Base-by-base conservation (phyloP, 1,140 invertebrate genomes). In the Tetragonula clypearis region DNA sequence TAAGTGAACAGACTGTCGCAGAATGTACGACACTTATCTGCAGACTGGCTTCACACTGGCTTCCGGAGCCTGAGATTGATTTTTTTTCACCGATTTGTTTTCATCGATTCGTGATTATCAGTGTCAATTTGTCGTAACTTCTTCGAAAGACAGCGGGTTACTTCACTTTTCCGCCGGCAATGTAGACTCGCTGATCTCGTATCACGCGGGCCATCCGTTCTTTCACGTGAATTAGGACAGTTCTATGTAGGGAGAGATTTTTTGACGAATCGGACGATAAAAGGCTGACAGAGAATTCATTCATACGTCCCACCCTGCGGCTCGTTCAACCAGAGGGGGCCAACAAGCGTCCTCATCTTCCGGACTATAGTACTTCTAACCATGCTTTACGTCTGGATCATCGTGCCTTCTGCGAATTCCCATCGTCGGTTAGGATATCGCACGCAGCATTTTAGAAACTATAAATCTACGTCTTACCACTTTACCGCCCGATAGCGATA, bases 271-370 rank as follows among this genome's bases (percentile, higher is more conserved):
- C 84, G 49, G 41, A 88, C 85, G 92, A 93, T 93, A 92, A 92
- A 92, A 87, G 83, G 76, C 75, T 86, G 71, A 94, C 93, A 94
- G 92, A 91, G 92, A 91, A 91, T 92, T 93, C 93, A 94, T 94
- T 94, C 92, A 94, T 93, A 91, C 86, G 83, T 90, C 55, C 88
- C 91, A 87, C 84, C 89, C 86, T 68, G 60, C 21, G 53, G 21
- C 41, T 53, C 53, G 23, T 23, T 19, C 26, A 26, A 30, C 26
- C 23, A 30, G n/a, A 74, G 58, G 69, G 69, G 53, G 58, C 35
- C 65, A 84, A 9, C 66, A 30, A 30, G 55, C 72, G 62, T 79
- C 49, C 75, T 73, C 17, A 79, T 77, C 81, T 56, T 87, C 49
- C 65, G 56, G 75, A 15, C 53, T 71, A 9, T 69, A 23, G 73